Evolutionary conservation across 2,888 invertebrate genomes (phyloP), one percentile per base, ranked within the genome.

Genomic region (Morpho helenor): DNA sequence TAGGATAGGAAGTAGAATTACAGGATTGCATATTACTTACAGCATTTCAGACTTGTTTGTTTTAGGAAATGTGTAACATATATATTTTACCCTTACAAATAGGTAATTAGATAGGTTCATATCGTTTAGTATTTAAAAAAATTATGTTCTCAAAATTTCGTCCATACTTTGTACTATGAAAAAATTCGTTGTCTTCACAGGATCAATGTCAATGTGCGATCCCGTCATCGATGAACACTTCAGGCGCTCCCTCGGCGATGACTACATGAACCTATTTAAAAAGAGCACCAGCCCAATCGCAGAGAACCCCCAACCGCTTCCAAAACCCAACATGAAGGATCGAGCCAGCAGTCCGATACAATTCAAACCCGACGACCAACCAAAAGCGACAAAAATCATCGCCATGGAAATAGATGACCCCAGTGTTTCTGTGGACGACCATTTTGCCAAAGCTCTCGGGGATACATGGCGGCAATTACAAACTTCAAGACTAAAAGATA

Each of bases 191-290:
- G 31, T 3, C 31, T 31, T 50, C 42, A 0, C 84, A 94, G 95
- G 94, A 73, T 93, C 93, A 45, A 93, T 94, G 79, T 94, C 94
- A 9, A 94, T 94, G 92, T 95, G 96, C 84, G 97, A 97, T 83
- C 96, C 96, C 8, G 96, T 96, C 57, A 97, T 98, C 74, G 98
- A 98, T 85, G 98, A 98, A 79, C 98, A 98, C 86, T 98, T 98
- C 87, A 93, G 98, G 58, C 94, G 98, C 63, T 98, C 98, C 1
- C 92, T 98, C 64, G 98, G 98, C 59, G 94, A 95, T 69, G 94
- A 96, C 78, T 95, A 95, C 87, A 93, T 94, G 82, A 92, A 92
- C 62, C 84, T 95, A 52, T 94, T 94, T 79, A 92, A 92, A 70
- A 93, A 93, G 71, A 92, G 91, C 75, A 56, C 68, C 16, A 16